Evolutionary conservation across 2,888 invertebrate genomes (phyloP), one percentile per base, ranked within the genome.

Genomic region (Alitta virens): DNA sequence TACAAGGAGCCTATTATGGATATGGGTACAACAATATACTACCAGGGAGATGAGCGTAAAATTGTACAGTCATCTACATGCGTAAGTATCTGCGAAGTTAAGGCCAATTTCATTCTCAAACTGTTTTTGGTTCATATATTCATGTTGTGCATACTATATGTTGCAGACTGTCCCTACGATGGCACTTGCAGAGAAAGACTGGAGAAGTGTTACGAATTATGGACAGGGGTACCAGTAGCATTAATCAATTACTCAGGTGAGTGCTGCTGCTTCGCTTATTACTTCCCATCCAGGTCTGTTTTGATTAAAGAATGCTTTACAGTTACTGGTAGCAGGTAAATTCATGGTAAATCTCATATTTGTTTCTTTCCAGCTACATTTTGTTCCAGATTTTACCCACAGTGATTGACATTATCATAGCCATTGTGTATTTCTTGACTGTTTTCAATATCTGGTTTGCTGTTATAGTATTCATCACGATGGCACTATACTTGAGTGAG

Each of bases 171-270:
- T 95, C 96, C 2, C 85, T 99, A 55, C 87, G 92, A 25, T 99
- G 98, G 98, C 98, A 99, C 83, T 84, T 98, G 40, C 87, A 90
- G 1, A 85, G 97, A 14, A 98, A 98, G 85, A 98, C 98, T 0
- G 98, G 98, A 1, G 97, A 99, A 85, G 95, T 99, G 0, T 84
- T 98, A 1, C 85, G 96, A 40, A 90, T 98, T 0, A 96, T 99
- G 92, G 98, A 99, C 83, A 86, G 98, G 66, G 98, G 98, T 69
- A 97, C 97, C 0, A 94, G 92, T 74, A 95, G 95, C 60, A 94
- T 98, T 72, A 95, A 96, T 83, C 94, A 91, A 81, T 85, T 99
- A 12, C 86, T 98, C 0, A 94, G 91, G 75, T 59, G 38, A 7
- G 21, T 21, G n/a, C n/a, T n/a, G n/a, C n/a, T n/a, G n/a, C n/a